These are phyloP conservation scores for Microchrysa polita DNA, from an alignment of 2,888 invertebrate species.

Conservation along the genomic window DNA sequence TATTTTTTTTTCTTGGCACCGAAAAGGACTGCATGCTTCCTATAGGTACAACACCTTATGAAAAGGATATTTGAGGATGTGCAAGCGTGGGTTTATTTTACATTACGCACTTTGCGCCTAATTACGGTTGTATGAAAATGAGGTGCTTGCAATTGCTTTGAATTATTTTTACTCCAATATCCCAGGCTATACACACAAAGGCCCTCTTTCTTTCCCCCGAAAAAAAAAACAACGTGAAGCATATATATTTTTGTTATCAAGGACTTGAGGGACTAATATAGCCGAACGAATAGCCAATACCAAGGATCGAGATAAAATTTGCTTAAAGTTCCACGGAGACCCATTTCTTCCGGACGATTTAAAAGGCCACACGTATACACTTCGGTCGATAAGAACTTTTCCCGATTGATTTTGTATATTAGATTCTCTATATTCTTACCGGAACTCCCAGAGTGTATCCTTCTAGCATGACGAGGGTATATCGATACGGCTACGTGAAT, in stretches of 20 bases:
- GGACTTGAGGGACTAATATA: slow-evolving; percentile 4
- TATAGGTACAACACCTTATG: too few species aligned
- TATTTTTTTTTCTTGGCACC: too few species aligned
- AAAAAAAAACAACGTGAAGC: too few species aligned
- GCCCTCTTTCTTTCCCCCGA: neutral
- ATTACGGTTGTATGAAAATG: neutral
- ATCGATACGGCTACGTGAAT: too few species aligned
- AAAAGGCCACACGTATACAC: slow-evolving; percentile 3
- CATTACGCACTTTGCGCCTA: neutral
- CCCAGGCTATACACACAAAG: neutral
- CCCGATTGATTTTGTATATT: neutral
- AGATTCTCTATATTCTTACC: neutral
- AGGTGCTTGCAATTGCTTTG: neutral
- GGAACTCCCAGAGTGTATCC: neutral
- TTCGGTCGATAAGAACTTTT: neutral
- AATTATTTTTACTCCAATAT: neutral
- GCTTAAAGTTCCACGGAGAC: slow-evolving; percentile 16
- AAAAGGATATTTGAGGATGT: too few species aligned
- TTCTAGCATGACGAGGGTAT: too few species aligned
- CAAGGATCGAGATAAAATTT: slow-evolving; percentile 16
- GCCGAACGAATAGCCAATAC: neutral
- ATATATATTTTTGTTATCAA: neutral
- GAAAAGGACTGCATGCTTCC: neutral
- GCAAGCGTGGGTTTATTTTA: too few species aligned
- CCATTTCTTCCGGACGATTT: slow-evolving; percentile 14